Conservation (phyloP, 2,888 invertebrate species). For the Oeneis ivallda region DNA sequence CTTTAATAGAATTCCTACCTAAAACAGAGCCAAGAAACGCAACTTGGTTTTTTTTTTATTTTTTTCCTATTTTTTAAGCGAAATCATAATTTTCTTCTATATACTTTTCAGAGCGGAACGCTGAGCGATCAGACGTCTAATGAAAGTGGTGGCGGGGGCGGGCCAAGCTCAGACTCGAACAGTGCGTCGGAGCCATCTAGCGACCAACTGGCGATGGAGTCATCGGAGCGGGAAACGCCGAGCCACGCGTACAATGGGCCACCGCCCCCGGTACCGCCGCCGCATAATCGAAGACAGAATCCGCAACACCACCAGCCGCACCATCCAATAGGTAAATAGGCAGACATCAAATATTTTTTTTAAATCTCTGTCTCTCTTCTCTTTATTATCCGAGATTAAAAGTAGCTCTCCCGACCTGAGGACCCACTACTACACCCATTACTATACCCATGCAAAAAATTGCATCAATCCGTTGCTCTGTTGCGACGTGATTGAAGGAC, state of each 20-base stretch:
- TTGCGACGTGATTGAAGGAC: too few species aligned
- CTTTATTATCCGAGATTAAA: too few species aligned
- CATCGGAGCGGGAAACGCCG: slow-evolving; percentile 83
- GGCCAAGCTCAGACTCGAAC: slow-evolving; percentile 81
- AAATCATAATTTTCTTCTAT: slow-evolving; percentile 17
- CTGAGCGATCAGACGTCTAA: slow-evolving; percentile 72
- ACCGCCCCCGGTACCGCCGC: slow-evolving; percentile 83
- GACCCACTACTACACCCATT: too few species aligned
- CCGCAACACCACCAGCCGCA: slow-evolving; percentile 84
- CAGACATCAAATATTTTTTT: too few species aligned
- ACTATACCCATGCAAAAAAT: too few species aligned
- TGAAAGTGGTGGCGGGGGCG: slow-evolving; percentile 78
- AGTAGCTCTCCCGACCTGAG: too few species aligned
- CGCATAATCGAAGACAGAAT: slow-evolving; percentile 88
- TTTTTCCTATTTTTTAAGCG: slow-evolving; percentile 1
- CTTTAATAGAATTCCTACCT: too few species aligned
- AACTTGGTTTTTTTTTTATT: slow-evolving; percentile 2
- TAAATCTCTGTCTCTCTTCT: too few species aligned
- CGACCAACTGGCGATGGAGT: slow-evolving; percentile 88
- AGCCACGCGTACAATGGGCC: slow-evolving; percentile 78
- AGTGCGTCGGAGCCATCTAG: slow-evolving; percentile 77
- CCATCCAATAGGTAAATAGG: slow-evolving; percentile 70
- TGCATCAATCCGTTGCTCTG: too few species aligned
- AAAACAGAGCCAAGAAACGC: background rate
- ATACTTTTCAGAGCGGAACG: slow-evolving; percentile 61